Percentiles rank a stretch among this genome's conserved stretches.
Evolutionary conservation across 2,888 invertebrate species (phyloP).

Genomic region (Eumacrocentrus americanus): DNA sequence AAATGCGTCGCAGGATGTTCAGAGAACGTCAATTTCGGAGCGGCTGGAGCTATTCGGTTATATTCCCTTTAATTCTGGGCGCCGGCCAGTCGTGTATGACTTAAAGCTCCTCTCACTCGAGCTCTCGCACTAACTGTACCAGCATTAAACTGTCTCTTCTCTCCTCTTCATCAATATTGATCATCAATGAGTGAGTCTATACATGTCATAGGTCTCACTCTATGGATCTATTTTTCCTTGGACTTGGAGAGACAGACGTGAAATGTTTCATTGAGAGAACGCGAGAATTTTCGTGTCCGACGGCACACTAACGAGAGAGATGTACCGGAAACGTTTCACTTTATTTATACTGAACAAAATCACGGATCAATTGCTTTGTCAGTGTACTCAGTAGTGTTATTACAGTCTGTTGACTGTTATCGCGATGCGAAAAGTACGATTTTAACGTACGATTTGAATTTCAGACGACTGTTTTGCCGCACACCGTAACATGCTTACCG

Average conservation of each 20-base stretch:
- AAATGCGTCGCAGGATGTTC: conserved; percentile 20
- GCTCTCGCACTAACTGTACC: conserved; percentile 3
- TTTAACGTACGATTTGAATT: neutral
- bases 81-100: conserved; percentile 47
- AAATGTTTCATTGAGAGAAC: too few relatives aligned
- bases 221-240: too few relatives aligned
- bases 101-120: conserved; percentile 29
- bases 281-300: conserved; percentile 24
- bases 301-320: conserved; percentile 22
- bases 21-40: conserved; percentile 24
- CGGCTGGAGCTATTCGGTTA: conserved; percentile 37
- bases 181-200: too few relatives aligned
- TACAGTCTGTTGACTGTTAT: too few relatives aligned
- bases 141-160: neutral
- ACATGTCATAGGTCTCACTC: too few relatives aligned
- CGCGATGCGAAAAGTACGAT: neutral
- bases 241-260: too few relatives aligned
- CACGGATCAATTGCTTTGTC: neutral
- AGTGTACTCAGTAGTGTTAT: neutral
- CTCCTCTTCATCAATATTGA: neutral
- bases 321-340: neutral
- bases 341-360: neutral
- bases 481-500: conserved; percentile 45
- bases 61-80: conserved; percentile 55
- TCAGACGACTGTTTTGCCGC: too few relatives aligned